Percentiles rank a stretch among this genome's conserved stretches.
These are phyloP conservation scores for Xenentodon cancila DNA, from an alignment of 2,797 vertebrate species.

Conservation along the genomic window DNA sequence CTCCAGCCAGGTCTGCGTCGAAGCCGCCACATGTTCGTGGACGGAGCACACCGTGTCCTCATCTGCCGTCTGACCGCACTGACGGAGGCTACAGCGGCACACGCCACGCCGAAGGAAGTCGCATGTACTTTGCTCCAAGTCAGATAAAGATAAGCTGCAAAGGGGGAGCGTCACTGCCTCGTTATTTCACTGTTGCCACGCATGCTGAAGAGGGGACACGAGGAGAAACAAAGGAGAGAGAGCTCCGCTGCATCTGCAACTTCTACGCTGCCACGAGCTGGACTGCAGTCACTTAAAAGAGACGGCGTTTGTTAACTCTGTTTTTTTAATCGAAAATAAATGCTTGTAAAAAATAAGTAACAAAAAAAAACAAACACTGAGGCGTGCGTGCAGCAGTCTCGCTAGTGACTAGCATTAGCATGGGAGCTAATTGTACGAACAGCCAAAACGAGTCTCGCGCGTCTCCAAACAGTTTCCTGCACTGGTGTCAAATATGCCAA, in stretches of 20 bases:
- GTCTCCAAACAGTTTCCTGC: conserved; percentile 10
- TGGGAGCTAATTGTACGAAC: conserved; percentile 42
- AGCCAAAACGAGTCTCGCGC: conserved; percentile 42
- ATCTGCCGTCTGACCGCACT: conserved; percentile 16
- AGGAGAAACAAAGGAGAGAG: conserved; percentile 50
- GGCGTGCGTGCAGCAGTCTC: conserved; percentile 47
- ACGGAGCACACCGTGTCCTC: conserved; percentile 55
- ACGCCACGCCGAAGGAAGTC: conserved; percentile 7
- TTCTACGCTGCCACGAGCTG: not conserved
- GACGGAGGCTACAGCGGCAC: conserved; percentile 4
- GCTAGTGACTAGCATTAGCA: conserved; percentile 65
- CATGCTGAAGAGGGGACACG: conserved; percentile 1
- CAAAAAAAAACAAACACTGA: not conserved
- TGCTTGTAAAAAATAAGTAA: not conserved
- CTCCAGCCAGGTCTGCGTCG: not conserved
- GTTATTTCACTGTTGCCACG: conserved; percentile 6
- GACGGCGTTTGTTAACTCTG: not conserved
- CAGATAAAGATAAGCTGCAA: conserved; percentile 5
- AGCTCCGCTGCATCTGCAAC: conserved; percentile 32
- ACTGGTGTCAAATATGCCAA: not conserved
- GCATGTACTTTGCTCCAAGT: conserved; percentile 40
- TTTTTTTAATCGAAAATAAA: not conserved
- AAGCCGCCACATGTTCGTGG: conserved; percentile 48
- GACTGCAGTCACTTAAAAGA: no score
- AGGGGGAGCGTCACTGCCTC: not conserved